Base-by-base conservation (phyloP, 2,888 invertebrate species). In the Atrina japonica region DNA sequence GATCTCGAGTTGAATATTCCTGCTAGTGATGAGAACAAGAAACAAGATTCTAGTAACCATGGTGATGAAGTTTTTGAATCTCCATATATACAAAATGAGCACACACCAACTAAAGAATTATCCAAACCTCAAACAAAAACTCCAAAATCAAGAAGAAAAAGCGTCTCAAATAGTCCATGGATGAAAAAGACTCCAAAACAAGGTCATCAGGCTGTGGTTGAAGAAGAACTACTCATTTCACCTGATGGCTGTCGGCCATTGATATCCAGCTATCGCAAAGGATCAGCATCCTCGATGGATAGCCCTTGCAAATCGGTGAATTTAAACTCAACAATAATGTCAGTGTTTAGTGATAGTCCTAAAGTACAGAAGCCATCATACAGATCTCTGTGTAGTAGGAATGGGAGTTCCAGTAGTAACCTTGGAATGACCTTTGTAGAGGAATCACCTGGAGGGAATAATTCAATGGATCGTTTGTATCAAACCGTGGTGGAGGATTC, bases 161-260 rank as follows among this genome's bases (percentile, higher is more conserved):
- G 71, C 58, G 71, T 72, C 3, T 67, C 63, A 25, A 35, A 49
- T 35, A 72, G 71, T 58, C 71, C 71, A 5, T 72, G 71, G 71
- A 29, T 72, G 47, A 55, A 30, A 55, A 50, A 66, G 40, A 65
- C 68, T 27, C 66, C 72, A 0, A 58, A 55, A 47, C 29, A 50
- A 29, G 45, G 47, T 1, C 64, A 52, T 16, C 64, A 58, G n/a
- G 60, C 70, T 25, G 70, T 55, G 30, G 64, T 80, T 7, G 70
- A 78, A 45, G 70, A 78, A 41, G 80, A 83, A 60, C 53, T 84
- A 0, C 56, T 83, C 29, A 83, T 83, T 49, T 85, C 85, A 6
- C 83, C 84, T 0, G 83, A 83, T 63, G 66, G 76, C 18, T 58
- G 56, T n/a, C 70, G 79, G 23, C 85, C 84, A 11, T 45, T 85